Conservation (phyloP, 2,797 vertebrate species). For the Microchirus variegatus region DNA sequence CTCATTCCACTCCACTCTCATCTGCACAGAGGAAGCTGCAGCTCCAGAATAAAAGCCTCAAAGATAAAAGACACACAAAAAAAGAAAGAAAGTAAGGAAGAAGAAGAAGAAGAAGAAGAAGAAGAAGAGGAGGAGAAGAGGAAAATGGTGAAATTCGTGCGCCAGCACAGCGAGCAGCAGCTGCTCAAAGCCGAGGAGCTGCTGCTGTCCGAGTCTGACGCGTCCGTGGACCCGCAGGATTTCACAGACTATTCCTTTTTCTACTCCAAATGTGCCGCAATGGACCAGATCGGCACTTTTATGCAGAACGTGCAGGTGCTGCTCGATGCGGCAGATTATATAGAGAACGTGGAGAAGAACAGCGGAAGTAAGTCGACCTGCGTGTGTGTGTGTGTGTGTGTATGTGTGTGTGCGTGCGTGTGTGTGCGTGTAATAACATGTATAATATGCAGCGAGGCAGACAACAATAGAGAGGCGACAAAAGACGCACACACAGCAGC, state of each 20-base stretch:
- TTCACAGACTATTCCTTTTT: slow-evolving; percentile 85
- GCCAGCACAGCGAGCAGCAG: slow-evolving; percentile 81
- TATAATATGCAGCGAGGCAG: slow-evolving; percentile 71
- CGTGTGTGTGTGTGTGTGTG: slow-evolving; percentile 23
- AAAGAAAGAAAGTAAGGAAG: no score
- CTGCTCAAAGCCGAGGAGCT: slow-evolving; percentile 76
- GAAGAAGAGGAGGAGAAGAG: not conserved
- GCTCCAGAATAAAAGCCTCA: no score
- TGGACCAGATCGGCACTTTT: slow-evolving; percentile 90
- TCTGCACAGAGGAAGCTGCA: slow-evolving; percentile 52
- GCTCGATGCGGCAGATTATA: slow-evolving; percentile 91
- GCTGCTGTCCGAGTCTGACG: slow-evolving; percentile 76
- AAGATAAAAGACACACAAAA: not conserved
- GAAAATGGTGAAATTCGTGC: slow-evolving; percentile 87
- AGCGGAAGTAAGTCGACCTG: slow-evolving; percentile 91
- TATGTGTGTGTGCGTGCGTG: not conserved
- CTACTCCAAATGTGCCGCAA: slow-evolving; percentile 86
- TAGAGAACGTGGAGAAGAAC: slow-evolving; percentile 90
- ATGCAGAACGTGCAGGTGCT: slow-evolving; percentile 93
- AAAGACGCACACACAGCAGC: slow-evolving; percentile 67
- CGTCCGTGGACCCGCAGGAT: slow-evolving; percentile 78
- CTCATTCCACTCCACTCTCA: slow-evolving; percentile 80
- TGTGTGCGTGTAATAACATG: slow-evolving; percentile 53
- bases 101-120: not conserved
- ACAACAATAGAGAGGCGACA: slow-evolving; percentile 80